These are phyloP conservation scores for Aculops lycopersici DNA, from an alignment of 1,140 invertebrate species.

Conservation along the genomic window DNA sequence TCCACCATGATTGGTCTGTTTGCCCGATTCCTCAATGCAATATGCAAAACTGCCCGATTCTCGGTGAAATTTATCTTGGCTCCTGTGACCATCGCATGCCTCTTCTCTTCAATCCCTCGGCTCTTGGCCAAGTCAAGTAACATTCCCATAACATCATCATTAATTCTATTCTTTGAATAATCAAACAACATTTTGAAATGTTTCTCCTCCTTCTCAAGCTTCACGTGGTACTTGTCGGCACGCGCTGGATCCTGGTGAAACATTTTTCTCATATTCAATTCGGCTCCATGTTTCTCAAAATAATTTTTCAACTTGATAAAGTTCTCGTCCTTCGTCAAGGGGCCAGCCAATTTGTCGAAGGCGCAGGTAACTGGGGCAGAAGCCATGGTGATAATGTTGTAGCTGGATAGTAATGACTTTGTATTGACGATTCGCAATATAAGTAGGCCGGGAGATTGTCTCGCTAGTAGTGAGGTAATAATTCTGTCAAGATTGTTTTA, in stretches of 20 bases:
- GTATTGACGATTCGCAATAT: too few species aligned
- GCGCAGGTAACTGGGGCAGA: too few species aligned
- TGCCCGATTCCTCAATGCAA: constrained; percentile 56
- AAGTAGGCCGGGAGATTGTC: too few species aligned
- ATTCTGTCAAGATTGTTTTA: too few species aligned
- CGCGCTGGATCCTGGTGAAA: neutral
- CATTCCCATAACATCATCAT: constrained; percentile 33
- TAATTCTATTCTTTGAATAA: constrained; percentile 81
- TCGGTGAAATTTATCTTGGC: constrained; percentile 95
- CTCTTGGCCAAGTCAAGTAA: constrained; percentile 49
- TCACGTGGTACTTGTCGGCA: neutral
- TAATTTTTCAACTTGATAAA: constrained; percentile 1
- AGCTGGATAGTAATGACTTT: too few species aligned
- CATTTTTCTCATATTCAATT: neutral
- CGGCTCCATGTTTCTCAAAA: neutral
- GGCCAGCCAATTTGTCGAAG: neutral
- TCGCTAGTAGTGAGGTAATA: too few species aligned
- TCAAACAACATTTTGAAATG: constrained; percentile 33
- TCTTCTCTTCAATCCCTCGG: constrained; percentile 43
- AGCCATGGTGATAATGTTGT: too few species aligned
- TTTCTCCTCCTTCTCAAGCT: neutral
- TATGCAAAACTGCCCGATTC: constrained; percentile 68
- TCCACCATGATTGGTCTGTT: constrained; percentile 47
- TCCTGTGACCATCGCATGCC: constrained; percentile 72
- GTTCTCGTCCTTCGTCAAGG: neutral